Percentiles rank a stretch among this genome's conserved stretches.
These are phyloP conservation scores for Sparus aurata DNA, from an alignment of 2,797 vertebrate species.

Conservation along the genomic window DNA sequence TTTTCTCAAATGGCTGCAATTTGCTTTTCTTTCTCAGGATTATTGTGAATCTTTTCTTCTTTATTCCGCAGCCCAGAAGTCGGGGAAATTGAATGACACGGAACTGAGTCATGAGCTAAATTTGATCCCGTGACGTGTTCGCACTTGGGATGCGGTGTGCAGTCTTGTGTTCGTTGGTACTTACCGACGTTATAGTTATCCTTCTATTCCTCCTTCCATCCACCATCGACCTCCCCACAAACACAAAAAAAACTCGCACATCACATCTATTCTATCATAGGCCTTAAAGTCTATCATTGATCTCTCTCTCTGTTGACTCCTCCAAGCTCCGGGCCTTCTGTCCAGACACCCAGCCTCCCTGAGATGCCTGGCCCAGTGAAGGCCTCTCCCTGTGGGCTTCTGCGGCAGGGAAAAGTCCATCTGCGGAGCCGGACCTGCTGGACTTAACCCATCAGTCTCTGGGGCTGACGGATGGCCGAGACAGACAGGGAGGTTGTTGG, in stretches of 20 bases:
- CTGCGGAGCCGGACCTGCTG: conserved; percentile 63
- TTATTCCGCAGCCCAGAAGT: conserved; percentile 34
- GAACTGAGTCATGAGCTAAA: conserved; percentile 48
- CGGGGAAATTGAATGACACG: conserved; percentile 18
- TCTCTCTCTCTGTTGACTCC: conserved; percentile 47
- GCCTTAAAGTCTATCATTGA: conserved; percentile 52
- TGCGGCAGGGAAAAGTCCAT: conserved; percentile 68
- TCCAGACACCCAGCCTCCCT: conserved; percentile 65
- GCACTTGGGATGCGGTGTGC: not conserved
- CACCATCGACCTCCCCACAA: conserved; percentile 3
- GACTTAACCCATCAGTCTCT: conserved; percentile 72
- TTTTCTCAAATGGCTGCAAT: conserved; percentile 70
- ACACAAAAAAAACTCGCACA: not conserved
- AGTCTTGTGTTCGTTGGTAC: not conserved
- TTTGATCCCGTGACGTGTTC: conserved; percentile 28
- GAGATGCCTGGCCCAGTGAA: conserved; percentile 46
- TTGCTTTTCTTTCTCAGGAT: conserved; percentile 65
- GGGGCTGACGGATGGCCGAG: conserved; percentile 64
- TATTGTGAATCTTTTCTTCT: conserved; percentile 62
- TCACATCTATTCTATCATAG: conserved; percentile 26
- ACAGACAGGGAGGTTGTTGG: conserved; percentile 55
- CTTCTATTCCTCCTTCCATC: not conserved
- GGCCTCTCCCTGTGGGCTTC: conserved; percentile 67
- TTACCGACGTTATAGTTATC: conserved; percentile 11
- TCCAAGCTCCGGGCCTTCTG: conserved; percentile 59